A percentile compares a stretch with the other conserved stretches of the same genome.
These are phyloP conservation scores for Diplodus puntazzo DNA, from an alignment of 2,797 vertebrate species.

Conservation along the genomic window DNA sequence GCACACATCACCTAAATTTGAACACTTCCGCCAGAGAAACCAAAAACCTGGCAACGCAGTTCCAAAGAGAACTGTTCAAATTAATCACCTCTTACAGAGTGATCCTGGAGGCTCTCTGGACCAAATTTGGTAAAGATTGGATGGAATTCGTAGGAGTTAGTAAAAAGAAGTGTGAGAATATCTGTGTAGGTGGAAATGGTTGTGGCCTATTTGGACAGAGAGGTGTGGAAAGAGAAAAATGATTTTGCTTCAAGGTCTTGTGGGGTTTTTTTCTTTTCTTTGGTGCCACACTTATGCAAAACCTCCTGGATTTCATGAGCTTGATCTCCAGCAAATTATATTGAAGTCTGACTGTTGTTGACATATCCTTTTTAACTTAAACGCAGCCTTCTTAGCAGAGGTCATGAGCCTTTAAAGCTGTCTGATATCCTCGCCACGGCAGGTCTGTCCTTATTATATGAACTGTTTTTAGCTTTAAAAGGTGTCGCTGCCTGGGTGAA, in stretches of 20 bases:
- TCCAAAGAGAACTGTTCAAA: not conserved
- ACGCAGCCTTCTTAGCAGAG: not conserved
- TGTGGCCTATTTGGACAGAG: constrained; percentile 33
- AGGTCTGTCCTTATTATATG: not conserved
- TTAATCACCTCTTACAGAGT: not conserved
- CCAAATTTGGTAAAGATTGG: not conserved
- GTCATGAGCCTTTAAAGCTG: not conserved
- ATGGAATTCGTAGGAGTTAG: constrained; percentile 12
- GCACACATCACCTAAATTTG: not conserved
- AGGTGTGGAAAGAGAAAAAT: not conserved
- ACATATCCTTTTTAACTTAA: constrained; percentile 2
- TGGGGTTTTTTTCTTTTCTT: not conserved
- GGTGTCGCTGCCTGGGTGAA: constrained; percentile 7
- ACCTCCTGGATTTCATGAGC: not conserved
- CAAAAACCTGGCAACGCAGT: not conserved
- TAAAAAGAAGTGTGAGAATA: constrained; percentile 5
- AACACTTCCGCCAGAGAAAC: not conserved
- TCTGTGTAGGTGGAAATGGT: constrained; percentile 26
- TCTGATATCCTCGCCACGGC: not conserved
- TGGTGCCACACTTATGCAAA: not conserved
- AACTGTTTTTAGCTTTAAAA: constrained; percentile 23
- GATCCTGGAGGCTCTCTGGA: not conserved
- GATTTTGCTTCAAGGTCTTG: not conserved
- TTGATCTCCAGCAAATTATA: not conserved
- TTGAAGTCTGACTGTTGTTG: not conserved